Evolutionary conservation across 1,140 invertebrate species (phyloP).

Genomic region (Harpegnathos saltator): DNA sequence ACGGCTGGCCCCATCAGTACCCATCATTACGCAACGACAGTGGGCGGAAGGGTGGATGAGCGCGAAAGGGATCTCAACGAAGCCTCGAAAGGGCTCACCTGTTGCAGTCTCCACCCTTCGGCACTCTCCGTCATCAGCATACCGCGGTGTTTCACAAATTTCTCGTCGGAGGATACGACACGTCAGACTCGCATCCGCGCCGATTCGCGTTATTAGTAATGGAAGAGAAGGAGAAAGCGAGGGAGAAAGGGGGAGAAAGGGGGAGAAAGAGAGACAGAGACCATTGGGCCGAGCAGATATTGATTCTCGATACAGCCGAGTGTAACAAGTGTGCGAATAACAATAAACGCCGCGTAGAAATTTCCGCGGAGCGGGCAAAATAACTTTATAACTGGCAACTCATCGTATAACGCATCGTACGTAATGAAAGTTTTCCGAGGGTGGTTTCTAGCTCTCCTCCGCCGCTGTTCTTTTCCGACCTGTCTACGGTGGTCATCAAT

Average conservation of each 20-base stretch:
- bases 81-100: slow-evolving; percentile 80
- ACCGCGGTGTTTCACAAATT: slow-evolving; percentile 27
- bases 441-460: not conserved
- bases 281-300: not conserved
- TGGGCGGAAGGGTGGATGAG: slow-evolving; percentile 64
- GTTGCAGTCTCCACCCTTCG: slow-evolving; percentile 75
- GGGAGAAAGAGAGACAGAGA: not conserved
- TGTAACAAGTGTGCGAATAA: slow-evolving; percentile 22
- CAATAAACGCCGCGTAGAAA: slow-evolving; percentile 45
- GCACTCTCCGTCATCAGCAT: slow-evolving; percentile 50
- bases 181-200: not conserved
- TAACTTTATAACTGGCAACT: slow-evolving; percentile 30
- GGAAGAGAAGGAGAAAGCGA: too few relatives aligned
- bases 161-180: not conserved
- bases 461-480: too few relatives aligned
- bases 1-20: slow-evolving; percentile 58
- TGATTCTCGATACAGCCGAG: slow-evolving; percentile 23
- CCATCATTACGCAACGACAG: slow-evolving; percentile 75
- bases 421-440: slow-evolving; percentile 40
- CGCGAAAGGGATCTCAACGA: slow-evolving; percentile 68
- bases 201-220: slow-evolving; percentile 13
- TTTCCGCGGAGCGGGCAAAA: slow-evolving; percentile 44
- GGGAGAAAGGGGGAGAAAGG: not conserved
- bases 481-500: slow-evolving; percentile 32
- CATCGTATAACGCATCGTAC: not conserved